Conservation (phyloP, 2,888 invertebrate species). For the Eilema sororculum region DNA sequence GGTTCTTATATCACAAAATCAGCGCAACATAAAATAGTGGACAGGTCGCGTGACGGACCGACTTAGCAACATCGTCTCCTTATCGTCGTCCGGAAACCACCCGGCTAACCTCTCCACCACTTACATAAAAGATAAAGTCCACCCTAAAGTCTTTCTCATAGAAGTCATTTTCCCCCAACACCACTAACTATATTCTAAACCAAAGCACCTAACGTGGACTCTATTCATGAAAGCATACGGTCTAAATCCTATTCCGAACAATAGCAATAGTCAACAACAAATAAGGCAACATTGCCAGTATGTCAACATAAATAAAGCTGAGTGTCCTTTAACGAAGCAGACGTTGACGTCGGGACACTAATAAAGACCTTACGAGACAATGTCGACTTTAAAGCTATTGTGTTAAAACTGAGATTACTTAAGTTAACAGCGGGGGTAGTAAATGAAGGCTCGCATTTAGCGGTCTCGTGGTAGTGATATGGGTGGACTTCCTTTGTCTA, state of each 20-base stretch:
- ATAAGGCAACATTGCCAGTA: slow-evolving; percentile 84
- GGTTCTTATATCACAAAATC: slow-evolving; percentile 78
- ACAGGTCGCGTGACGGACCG: slow-evolving; percentile 84
- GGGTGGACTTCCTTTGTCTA: slow-evolving; percentile 87
- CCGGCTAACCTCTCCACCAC: slow-evolving; percentile 62
- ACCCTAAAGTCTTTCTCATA: slow-evolving; percentile 64
- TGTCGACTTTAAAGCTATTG: slow-evolving; percentile 69
- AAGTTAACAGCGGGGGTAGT: slow-evolving; percentile 64
- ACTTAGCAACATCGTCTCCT: slow-evolving; percentile 81
- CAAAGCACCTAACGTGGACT: slow-evolving; percentile 63
- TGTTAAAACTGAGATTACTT: slow-evolving; percentile 65
- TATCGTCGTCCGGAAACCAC: slow-evolving; percentile 82
- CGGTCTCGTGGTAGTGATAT: slow-evolving; percentile 82
- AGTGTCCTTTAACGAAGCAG: slow-evolving; percentile 86
- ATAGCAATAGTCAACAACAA: slow-evolving; percentile 69
- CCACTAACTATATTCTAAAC: slow-evolving; percentile 47
- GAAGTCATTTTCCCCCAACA: slow-evolving; percentile 69
- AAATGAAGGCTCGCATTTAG: slow-evolving; percentile 84
- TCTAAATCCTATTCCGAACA: slow-evolving; percentile 57
- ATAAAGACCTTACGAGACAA: slow-evolving; percentile 68
- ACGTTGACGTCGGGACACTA: slow-evolving; percentile 82
- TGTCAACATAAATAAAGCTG: slow-evolving; percentile 86
- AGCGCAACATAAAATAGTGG: slow-evolving; percentile 85
- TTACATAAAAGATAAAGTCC: slow-evolving; percentile 53
- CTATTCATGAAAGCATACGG: slow-evolving; percentile 65